Base-by-base conservation (phyloP, 2,888 invertebrate species). In the Noctua pronuba region DNA sequence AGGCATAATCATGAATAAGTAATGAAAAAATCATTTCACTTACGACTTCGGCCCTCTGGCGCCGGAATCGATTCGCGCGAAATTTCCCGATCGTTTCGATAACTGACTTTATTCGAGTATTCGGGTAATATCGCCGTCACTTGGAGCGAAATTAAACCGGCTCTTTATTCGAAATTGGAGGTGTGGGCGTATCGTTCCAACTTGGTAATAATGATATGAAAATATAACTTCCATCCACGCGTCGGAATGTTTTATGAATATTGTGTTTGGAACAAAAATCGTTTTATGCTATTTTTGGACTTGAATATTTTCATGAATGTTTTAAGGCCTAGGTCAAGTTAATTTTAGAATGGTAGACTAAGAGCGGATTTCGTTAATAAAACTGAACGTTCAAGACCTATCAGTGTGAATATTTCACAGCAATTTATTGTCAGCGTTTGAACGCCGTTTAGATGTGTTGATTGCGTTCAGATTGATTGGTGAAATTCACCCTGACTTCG, bases 21-120 rank as follows among this genome's bases (percentile, higher is more conserved):
- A 68, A 82, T 75, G 82, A 71, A 82, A 76, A 71, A 79, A 78
- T 83, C 74, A 72, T 86, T 73, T 86, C 75, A 73, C 69, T 78
- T 69, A 70, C 35, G 79, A 81, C n/a, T 65, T 77, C 72, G 21
- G 52, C 66, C 21, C 64, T 73, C 41, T 28, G 60, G 38, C 67
- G 28, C 35, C 65, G 66, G 44, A 83, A 83, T 79, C 79, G 74
- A 79, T 83, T 79, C 44, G n/a, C 4, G 18, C 71, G 13, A 73
- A 73, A 60, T 83, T 86, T 62, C 68, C 55, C 79, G 70, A 84
- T 75, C 62, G 64, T 79, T 73, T 79, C 73, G 67, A 65, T 86
- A 86, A 71, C 70, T 58, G 86, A 78, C 60, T 83, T 83, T 67
- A 83, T 78, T 85, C 13, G 73, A 68, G 52, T 78, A 49, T 79